Evolutionary conservation across 1,140 invertebrate species (phyloP).

Genomic region (Melitaea cinxia): DNA sequence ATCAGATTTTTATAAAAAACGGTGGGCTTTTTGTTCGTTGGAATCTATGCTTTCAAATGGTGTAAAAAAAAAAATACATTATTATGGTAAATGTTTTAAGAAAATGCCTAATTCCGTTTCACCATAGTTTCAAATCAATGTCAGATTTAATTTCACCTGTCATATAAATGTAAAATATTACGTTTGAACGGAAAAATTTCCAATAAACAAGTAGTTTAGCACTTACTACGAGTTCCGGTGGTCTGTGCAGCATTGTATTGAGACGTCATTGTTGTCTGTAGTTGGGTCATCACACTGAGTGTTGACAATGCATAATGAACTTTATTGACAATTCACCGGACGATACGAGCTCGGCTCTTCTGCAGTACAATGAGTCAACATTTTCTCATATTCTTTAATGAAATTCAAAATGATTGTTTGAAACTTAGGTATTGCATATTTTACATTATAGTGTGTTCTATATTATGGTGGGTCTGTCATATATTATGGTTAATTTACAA

Average conservation of each 20-base stretch:
- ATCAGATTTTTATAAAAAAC: too few relatives aligned
- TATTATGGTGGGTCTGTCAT: too few relatives aligned
- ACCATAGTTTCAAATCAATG: too few relatives aligned
- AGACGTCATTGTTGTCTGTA: slow-evolving; percentile 56
- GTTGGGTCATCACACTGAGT: slow-evolving; percentile 58
- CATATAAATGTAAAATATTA: not conserved
- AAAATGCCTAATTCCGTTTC: too few relatives aligned
- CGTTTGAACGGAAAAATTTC: not conserved
- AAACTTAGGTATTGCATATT: not conserved
- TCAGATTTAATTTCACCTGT: not conserved
- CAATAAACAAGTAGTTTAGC: slow-evolving; percentile 21
- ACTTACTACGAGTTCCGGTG: slow-evolving; percentile 41
- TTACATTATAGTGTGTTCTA: not conserved
- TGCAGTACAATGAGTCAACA: slow-evolving; percentile 6
- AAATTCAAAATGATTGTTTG: not conserved
- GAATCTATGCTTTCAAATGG: too few relatives aligned
- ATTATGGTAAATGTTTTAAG: too few relatives aligned
- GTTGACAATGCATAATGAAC: slow-evolving; percentile 58
- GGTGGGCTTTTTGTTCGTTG: too few relatives aligned
- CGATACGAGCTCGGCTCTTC: slow-evolving; percentile 35
- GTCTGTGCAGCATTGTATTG: slow-evolving; percentile 44
- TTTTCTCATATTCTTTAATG: not conserved
- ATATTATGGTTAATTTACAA: too few relatives aligned
- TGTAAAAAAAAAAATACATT: too few relatives aligned
- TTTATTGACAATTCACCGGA: slow-evolving; percentile 52